Conservation (phyloP, 1,140 invertebrate species). For the Drosophila carrolli region DNA sequence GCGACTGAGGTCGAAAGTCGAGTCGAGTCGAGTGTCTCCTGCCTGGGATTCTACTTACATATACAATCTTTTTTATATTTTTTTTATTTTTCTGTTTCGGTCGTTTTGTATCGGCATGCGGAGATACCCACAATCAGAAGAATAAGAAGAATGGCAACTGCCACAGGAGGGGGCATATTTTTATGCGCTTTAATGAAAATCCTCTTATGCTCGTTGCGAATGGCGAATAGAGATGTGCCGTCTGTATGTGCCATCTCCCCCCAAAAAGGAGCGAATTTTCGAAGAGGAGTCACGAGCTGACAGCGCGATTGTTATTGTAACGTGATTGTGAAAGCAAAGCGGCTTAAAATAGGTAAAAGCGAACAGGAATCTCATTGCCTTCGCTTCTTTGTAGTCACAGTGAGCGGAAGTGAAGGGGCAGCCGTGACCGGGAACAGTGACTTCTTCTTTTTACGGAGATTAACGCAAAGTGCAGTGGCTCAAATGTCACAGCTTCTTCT, state of each 20-base stretch:
- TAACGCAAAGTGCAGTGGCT: too few relatives aligned
- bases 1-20: conserved; percentile 24
- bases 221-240: conserved; percentile 44
- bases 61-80: conserved; percentile 2
- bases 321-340: conserved; percentile 48
- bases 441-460: conserved; percentile 6
- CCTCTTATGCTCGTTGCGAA: conserved; percentile 65
- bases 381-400: not conserved
- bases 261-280: not conserved
- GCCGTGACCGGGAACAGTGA: conserved; percentile 2
- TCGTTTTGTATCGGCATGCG: conserved; percentile 55
- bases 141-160: conserved; percentile 46
- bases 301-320: conserved; percentile 46
- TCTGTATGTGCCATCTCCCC: not conserved
- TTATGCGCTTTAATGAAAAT: conserved; percentile 81
- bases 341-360: conserved; percentile 40
- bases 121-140: conserved; percentile 54
- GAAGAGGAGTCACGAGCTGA: conserved; percentile 26
- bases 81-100: not conserved
- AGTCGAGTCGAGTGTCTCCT: conserved; percentile 12
- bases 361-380: conserved; percentile 8
- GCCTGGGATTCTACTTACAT: not conserved
- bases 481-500: too few relatives aligned
- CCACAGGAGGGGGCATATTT: conserved; percentile 52
- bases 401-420: conserved; percentile 2